phyloP scores from a whole-genome alignment of 1,140 invertebrate species.

The Zaprionus capensis region DNA sequence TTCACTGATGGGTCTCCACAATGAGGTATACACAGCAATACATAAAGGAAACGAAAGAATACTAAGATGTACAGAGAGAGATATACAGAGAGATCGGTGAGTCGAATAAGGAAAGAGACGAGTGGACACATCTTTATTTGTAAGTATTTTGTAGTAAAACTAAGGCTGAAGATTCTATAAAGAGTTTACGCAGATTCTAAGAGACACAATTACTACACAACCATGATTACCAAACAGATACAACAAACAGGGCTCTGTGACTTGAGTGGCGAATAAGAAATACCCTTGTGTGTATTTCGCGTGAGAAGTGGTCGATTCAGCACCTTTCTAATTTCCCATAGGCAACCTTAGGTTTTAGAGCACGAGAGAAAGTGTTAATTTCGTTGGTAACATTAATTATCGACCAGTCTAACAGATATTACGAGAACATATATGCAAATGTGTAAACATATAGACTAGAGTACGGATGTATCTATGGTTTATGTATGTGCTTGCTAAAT shows the following conservation, averaged over 20 bases:
- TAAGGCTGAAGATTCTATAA: not conserved
- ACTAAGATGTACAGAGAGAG: conserved; percentile 2
- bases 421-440: conserved; percentile 1
- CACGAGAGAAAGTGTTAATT: conserved; percentile 10
- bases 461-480: conserved; percentile 15
- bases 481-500: conserved; percentile 30
- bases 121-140: not conserved
- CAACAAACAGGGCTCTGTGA: not conserved
- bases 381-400: conserved; percentile 14
- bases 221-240: not conserved
- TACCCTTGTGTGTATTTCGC: not conserved
- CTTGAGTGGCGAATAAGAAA: not conserved
- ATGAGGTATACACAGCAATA: not conserved
- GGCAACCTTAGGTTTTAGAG: conserved; percentile 14
- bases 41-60: not conserved
- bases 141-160: not conserved
- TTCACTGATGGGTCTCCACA: not conserved
- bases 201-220: not conserved
- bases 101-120: not conserved
- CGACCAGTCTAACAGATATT: conserved; percentile 21
- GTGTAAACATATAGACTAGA: conserved; percentile 23
- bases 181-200: not conserved
- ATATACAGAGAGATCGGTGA: conserved; percentile 1
- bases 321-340: not conserved
- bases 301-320: not conserved